Evolutionary conservation across 2,113 vertebrate genomes (phyloP), one percentile per base, ranked within the genome.

Genomic region (Anthoscopus minutus): DNA sequence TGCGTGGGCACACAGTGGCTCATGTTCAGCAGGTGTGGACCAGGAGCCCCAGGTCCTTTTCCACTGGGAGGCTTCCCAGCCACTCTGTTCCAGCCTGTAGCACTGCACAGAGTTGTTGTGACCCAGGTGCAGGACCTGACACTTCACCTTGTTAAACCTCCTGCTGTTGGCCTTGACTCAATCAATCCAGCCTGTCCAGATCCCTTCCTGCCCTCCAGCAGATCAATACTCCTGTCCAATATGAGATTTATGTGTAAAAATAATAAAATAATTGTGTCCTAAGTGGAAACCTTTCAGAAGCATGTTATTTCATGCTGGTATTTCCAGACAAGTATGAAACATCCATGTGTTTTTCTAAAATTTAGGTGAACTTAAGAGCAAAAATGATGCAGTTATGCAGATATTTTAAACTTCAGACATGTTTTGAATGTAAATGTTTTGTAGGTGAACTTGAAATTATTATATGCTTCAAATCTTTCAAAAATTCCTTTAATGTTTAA

Each of bases 271-370:
- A 65, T 24, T 65, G 15, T 16, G 4, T 44, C 47, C 47, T 31
- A 66, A 62, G 51, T 22, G 58, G 35, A 80, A 91, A n/a, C 25
- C 5, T 3, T 23, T 86, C n/a, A 40, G 40, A 67, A 80, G 37
- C 2, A 1, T 2, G 0, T 76, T 1, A 40, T 21, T 69, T 90
- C 2, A 2, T 77, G 15, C 17, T 50, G 20, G 2, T 69, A 25
- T 40, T 92, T 86, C 53, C 23, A 86, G 42, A 53, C 4, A 77
- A 53, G 13, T 42, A 12, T 42, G 31, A 66, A 70, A 62, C 6
- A 5, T 44, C 24, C 27, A 22, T 42, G 9, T 3, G 0, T 71
- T 21, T 57, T 92, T 82, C 15, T 83, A 65, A 90, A 80, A 53
- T 72, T 27, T 23, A 48, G 28, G 13, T 83, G 57, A 89, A 70